Base-by-base conservation (phyloP, 2,888 invertebrate genomes). In the Yponomeuta plumbellus region DNA sequence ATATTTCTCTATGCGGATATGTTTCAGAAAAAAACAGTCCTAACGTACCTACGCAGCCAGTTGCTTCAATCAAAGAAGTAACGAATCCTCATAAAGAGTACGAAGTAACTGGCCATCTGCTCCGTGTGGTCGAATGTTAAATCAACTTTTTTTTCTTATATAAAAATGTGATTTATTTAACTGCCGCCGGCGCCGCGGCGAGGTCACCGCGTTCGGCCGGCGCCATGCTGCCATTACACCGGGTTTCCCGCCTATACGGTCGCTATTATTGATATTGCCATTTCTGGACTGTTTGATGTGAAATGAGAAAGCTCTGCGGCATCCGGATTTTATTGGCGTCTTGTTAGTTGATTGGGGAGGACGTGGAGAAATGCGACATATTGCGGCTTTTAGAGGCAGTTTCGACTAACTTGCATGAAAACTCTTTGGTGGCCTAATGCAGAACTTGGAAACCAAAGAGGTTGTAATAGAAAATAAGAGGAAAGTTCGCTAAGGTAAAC, bases 141-240 rank as follows among this genome's bases (percentile, higher is more conserved):
- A 84, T 79, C 75, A 78, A 78, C 77, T 79, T 81, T 66, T 64
- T 82, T 82, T 77, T 17, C 17, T 17, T 52, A 52, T 52, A 52
- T 34, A 52, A 52, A 52, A 52, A 72, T 75, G 77, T 78, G 81
- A 82, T 85, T 83, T 82, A 80, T 81, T 76, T 76, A 73, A 77
- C 78, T 76, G 79, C 70, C 77, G 72, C 69, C 72, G 81, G 80
- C 82, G 82, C 79, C 81, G 69, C 67, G 68, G 71, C 81, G 80
- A 85, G 85, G 85, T 80, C 80, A 77, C 70, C 71, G 73, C 73
- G 73, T 73, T 74, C 62, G 62, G 26, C 62, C 39, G 74, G 75
- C 75, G 76, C 74, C 73, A 72, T 73, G 70, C 73, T 72, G 72
- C 69, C 75, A 73, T 74, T 75, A 63, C 63, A n/a, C 20, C 39